These are phyloP conservation scores for Typhlomys cinereus DNA, from an alignment of 2,113 vertebrate genomes.

Conservation along the genomic window DNA sequence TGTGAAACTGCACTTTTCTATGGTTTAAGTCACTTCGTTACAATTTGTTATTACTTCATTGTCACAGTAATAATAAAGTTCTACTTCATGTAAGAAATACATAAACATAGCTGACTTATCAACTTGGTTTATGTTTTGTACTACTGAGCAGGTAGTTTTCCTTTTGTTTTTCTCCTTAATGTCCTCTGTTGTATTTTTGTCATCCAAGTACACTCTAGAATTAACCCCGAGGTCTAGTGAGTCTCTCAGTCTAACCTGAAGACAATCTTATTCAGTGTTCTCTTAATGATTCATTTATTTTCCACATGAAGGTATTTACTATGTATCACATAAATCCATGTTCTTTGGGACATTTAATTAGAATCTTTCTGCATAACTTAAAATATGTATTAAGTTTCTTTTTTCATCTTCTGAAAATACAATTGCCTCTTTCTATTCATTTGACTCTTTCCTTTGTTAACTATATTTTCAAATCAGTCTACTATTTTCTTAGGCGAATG, in stretches of 20 bases:
- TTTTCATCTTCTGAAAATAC: not conserved
- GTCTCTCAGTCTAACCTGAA: not conserved
- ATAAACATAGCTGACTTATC: not conserved
- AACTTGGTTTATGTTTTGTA: not conserved
- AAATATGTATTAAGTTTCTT: not conserved
- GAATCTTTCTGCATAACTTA: not conserved
- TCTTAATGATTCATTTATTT: constrained; percentile 10
- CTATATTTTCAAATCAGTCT: too few relatives aligned
- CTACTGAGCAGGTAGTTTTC: not conserved
- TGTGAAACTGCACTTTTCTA: not conserved
- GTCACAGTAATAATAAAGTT: too few relatives aligned
- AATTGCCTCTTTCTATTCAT: not conserved
- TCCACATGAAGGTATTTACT: constrained; percentile 21
- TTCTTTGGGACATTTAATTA: constrained; percentile 31
- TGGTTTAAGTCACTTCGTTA: not conserved
- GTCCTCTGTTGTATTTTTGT: not conserved
- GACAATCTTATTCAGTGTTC: not conserved
- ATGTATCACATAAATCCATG: not conserved
- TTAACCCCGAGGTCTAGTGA: not conserved
- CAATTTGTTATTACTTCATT: too few relatives aligned
- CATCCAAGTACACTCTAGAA: not conserved
- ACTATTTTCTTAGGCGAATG: too few relatives aligned
- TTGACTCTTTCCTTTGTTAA: too few relatives aligned
- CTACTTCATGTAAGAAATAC: too few relatives aligned
- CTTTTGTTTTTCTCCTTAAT: not conserved